Base-by-base conservation (phyloP, 2,113 vertebrate species). In the Percopsis transmontana region DNA sequence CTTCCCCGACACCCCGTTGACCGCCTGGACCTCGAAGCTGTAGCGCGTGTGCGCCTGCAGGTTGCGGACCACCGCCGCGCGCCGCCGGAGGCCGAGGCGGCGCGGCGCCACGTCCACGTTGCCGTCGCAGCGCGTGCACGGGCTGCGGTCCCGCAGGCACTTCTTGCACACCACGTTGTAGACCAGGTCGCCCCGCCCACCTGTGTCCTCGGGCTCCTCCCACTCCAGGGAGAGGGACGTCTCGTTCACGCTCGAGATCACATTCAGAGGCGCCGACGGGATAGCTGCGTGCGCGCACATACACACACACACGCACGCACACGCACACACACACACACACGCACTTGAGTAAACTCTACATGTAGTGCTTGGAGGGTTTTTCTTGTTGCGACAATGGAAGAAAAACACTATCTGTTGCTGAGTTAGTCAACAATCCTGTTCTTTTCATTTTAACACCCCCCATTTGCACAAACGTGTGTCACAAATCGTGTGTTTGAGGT, bases 81-180 rank as follows among this genome's bases (percentile, higher is more conserved):
- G 90, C 82, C 96, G 94, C 0, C 93, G 92, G 79, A 99, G 92
- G 69, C 97, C 97, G 14, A 98, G 93, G 68, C 96, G 91, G 52
- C 97, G 95, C 0, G 97, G 97, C 15, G 94, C 93, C 7, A 99
- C 94, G 88, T 98, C 96, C 87, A 99, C 97, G 10, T 98, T 98
- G 93, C 98, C 96, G 1, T 98, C 94, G 6, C 97, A 99, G 83
- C 97, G 95, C 0, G 94, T 94, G 85, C 97, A 99, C 24, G 92
- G 69, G 8, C 88, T 91, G 38, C 90, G 74, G 8, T 94, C 94
- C n/a, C 92, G 91, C 0, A 90, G 76, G 88, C 97, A 99, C 80
- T 98, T 99, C 91, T 99, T 99, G 78, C 97, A 99, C 90, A 99
- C 97, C 75, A 99, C 88, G 2, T 97, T 99, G 73, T 98, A 99